These are phyloP conservation scores for Helicolenus hilgendorfi DNA, from an alignment of 2,797 vertebrate species.

Conservation along the genomic window DNA sequence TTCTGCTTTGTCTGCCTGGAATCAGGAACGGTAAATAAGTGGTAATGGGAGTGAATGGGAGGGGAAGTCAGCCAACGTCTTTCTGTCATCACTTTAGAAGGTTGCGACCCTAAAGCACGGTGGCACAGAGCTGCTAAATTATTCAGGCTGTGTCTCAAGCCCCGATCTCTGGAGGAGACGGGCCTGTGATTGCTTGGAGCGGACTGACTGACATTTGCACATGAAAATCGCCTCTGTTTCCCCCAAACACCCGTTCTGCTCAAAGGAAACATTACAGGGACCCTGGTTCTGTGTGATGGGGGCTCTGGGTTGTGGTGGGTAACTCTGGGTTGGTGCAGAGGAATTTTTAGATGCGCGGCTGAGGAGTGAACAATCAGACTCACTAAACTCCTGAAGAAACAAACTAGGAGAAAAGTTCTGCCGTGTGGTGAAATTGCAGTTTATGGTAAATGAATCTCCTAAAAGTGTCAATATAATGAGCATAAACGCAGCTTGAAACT, in stretches of 20 bases:
- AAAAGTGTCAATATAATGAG: conserved; percentile 74
- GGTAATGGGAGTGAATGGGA: conserved; percentile 90
- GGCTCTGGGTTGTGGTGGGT: conserved; percentile 29
- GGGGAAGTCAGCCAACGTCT: conserved; percentile 86
- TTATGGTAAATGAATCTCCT: conserved; percentile 58
- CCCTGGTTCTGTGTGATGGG: conserved; percentile 50
- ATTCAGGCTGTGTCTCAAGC: conserved; percentile 90
- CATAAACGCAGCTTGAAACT: conserved; percentile 47
- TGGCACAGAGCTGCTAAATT: conserved; percentile 91
- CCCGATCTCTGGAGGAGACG: conserved; percentile 88
- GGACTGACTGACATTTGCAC: conserved; percentile 93
- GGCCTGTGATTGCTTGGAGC: conserved; percentile 91
- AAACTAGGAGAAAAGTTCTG: conserved; percentile 24
- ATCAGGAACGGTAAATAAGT: conserved; percentile 89
- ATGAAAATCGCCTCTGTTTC: conserved; percentile 90
- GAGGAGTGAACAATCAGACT: conserved; percentile 11
- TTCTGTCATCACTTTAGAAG: conserved; percentile 93
- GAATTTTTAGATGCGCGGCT: conserved; percentile 20
- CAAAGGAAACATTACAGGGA: conserved; percentile 87
- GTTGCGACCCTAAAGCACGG: conserved; percentile 90
- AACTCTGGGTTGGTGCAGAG: conserved; percentile 18
- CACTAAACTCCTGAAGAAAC: conserved; percentile 7
- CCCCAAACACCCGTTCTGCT: conserved; percentile 87
- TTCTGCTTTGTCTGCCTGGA: conserved; percentile 84
- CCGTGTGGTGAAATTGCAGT: conserved; percentile 26